These are phyloP conservation scores for Rhipidura dahli DNA, from an alignment of 2,113 vertebrate species.

Conservation along the genomic window DNA sequence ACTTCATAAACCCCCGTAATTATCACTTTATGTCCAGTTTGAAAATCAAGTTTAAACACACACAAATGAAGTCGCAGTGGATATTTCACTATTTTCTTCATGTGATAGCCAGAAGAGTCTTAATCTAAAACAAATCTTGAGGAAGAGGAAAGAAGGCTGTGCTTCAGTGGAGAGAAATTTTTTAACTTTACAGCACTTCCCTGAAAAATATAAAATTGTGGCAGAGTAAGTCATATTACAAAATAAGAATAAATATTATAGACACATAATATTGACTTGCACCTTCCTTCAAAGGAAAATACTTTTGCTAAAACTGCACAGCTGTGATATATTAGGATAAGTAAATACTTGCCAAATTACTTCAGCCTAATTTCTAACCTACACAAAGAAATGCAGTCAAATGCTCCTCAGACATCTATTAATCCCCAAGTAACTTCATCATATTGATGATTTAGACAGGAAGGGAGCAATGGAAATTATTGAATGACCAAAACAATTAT, in stretches of 20 bases:
- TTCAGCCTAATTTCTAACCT: not conserved
- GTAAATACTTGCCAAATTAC: not conserved
- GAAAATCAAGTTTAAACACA: not conserved
- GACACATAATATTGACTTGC: not conserved
- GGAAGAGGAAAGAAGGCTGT: not conserved
- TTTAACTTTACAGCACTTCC: not conserved
- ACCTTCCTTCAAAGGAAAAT: not conserved
- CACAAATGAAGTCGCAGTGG: not conserved
- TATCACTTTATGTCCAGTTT: not conserved
- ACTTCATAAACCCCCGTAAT: not conserved
- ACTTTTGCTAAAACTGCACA: not conserved
- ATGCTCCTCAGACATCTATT: not conserved
- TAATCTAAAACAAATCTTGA: not conserved
- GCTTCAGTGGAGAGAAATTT: not conserved
- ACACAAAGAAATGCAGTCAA: not conserved
- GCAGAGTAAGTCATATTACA: not conserved
- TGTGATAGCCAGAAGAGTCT: not conserved
- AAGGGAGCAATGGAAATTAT: not conserved
- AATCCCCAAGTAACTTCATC: not conserved
- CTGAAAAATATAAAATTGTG: not conserved
- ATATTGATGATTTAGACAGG: not conserved
- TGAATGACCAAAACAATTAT: not conserved
- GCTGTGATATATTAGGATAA: not conserved
- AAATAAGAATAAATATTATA: not conserved
- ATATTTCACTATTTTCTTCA: not conserved